Evolutionary conservation across 2,797 vertebrate species (phyloP).

Genomic region (Pangasius larnaudii): DNA sequence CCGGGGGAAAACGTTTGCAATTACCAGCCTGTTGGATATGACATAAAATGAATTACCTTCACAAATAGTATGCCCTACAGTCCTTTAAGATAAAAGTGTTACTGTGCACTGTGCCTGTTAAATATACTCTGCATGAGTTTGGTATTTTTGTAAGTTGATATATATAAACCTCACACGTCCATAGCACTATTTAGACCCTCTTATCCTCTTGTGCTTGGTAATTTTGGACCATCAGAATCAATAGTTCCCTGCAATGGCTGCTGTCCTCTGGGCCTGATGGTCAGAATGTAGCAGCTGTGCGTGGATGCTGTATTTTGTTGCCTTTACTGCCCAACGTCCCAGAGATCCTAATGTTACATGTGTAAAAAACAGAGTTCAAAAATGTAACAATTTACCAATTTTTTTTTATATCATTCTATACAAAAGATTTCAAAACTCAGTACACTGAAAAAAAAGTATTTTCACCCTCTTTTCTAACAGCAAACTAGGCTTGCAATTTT

Average conservation of each 20-base stretch:
- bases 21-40: conserved; percentile 25
- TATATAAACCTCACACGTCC: conserved; percentile 5
- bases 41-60: conserved; percentile 22
- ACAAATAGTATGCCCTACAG: conserved; percentile 19
- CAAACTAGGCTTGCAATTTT: background rate
- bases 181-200: background rate
- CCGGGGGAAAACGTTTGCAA: conserved; percentile 6
- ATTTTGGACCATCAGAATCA: conserved; percentile 63
- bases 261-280: conserved; percentile 44
- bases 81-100: conserved; percentile 22
- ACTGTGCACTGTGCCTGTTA: conserved; percentile 5
- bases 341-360: background rate
- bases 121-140: conserved; percentile 10
- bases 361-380: background rate
- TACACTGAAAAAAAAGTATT: background rate
- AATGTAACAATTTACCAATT: background rate
- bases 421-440: background rate
- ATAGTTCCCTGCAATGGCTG: conserved; percentile 53
- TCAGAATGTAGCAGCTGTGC: conserved; percentile 50
- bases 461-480: background rate
- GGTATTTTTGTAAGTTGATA: background rate
- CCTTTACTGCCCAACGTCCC: background rate
- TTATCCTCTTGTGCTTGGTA: conserved; percentile 45
- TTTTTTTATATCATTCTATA: background rate
- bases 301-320: background rate